Evolutionary conservation across 92 coral and sea anemone species (phyloP).

Genomic region (Micromussa lordhowensis): DNA sequence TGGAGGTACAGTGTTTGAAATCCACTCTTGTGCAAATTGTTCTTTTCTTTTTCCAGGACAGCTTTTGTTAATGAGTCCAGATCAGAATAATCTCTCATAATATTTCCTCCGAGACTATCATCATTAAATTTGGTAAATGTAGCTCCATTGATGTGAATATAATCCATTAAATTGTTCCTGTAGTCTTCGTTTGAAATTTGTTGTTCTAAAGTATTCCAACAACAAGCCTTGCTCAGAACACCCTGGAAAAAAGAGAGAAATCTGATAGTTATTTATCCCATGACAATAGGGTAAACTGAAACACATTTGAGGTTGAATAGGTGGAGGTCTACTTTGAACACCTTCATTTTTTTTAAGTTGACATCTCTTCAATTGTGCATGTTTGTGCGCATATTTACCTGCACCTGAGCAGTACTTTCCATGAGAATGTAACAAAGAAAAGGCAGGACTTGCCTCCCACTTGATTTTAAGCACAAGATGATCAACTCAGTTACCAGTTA

Average conservation of each 20-base stretch:
- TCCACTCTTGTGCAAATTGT: conserved; percentile 9
- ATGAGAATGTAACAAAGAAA: no score
- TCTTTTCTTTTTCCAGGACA: conserved; percentile 2
- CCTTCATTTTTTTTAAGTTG: no score
- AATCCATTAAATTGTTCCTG: conserved; percentile 68
- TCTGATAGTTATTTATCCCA: not conserved
- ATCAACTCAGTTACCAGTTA: no score
- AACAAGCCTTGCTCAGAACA: conserved; percentile 88
- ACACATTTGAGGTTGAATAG: no score
- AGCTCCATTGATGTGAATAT: conserved; percentile 33
- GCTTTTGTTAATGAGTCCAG: not conserved
- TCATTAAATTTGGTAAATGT: conserved; percentile 19
- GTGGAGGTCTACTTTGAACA: no score
- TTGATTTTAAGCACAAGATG: no score
- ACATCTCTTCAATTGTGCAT: no score
- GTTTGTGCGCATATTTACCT: no score
- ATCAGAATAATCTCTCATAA: not conserved
- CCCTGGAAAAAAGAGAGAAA: conserved; percentile 59
- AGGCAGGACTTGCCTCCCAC: no score
- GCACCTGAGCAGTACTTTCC: no score
- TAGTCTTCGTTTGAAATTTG: conserved; percentile 77
- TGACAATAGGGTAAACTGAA: no score
- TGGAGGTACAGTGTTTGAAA: conserved; percentile 77
- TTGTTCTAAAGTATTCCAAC: conserved; percentile 83
- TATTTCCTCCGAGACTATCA: not conserved